phyloP scores from a whole-genome alignment of 2,113 vertebrate species.

The Serilophus lunatus region DNA sequence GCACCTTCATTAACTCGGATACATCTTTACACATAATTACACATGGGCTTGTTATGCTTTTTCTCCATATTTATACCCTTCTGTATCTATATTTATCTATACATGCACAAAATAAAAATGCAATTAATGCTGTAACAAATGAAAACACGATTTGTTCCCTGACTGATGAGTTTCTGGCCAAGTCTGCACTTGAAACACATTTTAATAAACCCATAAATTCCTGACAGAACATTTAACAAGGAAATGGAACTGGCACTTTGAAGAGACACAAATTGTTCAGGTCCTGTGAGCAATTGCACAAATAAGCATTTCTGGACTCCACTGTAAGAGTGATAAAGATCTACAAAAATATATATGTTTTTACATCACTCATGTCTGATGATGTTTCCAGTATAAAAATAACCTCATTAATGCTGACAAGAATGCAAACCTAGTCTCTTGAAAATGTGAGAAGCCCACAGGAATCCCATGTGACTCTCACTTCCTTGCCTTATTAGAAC shows the following conservation, averaged over 20 bases:
- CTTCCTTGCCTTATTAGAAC: slow-evolving; percentile 67
- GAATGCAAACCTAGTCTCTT: slow-evolving; percentile 13
- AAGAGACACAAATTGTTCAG: neutral
- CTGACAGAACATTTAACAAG: neutral
- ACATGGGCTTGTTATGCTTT: neutral
- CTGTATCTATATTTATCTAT: neutral
- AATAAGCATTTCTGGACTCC: neutral
- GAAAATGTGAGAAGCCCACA: slow-evolving; percentile 64
- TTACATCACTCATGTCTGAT: neutral
- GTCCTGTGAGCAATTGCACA: neutral
- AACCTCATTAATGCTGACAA: slow-evolving; percentile 44
- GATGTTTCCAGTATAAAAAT: slow-evolving; percentile 39
- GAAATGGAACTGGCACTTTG: neutral
- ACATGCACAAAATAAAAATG: neutral
- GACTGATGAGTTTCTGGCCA: neutral
- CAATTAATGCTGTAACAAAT: neutral
- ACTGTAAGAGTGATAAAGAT: neutral
- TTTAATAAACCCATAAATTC: neutral
- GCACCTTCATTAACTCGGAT: neutral
- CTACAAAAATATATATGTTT: neutral
- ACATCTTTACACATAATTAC: neutral
- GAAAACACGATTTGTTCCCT: neutral
- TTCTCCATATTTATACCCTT: neutral
- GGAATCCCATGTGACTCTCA: slow-evolving; percentile 67
- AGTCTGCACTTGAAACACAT: neutral